Base-by-base conservation (phyloP, 2,113 vertebrate genomes). In the Chloebia gouldiae region DNA sequence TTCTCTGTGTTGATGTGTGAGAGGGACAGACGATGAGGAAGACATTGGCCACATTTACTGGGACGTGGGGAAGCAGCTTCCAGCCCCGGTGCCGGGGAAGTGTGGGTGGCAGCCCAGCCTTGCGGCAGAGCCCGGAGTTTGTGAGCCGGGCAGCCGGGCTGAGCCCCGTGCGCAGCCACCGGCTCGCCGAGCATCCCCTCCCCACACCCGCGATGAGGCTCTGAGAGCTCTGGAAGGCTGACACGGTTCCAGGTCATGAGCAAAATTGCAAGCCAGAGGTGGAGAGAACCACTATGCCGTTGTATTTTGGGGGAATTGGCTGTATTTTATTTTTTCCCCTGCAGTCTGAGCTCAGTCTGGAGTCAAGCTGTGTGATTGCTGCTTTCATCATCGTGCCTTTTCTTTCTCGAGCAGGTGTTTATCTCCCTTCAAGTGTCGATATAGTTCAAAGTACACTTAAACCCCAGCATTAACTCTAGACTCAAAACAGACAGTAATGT, bases 31-130 rank as follows among this genome's bases (percentile, higher is more conserved):
- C 24, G 37, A 12, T 35, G 37, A 57, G 12, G 69, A 16, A 13
- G 11, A 22, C 27, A 15, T 1, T 1, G 18, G 11, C 25, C 50
- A 21, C 47, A 0, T 5, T 30, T 14, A 4, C 16, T 11, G 73
- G 18, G 9, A 35, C n/a, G 19, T 1, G 25, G 20, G 37, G 37
- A 53, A 40, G 24, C n/a, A 33, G 2, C 17, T 57, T 37, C 12
- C 8, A 0, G 3, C 3, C 7, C 12, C 10, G 5, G 0, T 7
- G 33, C 0, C 7, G 7, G 51, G 50, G 13, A 14, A 1, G 10
- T 0, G 30, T 5, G 64, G 33, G 20, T 7, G 65, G 7, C 28
- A 73, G 80, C 59, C 18, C 51, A 30, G 63, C 33, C 57, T 15
- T 4, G 71, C 50, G 5, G 15, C 0, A 14, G n/a, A 39, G 54